A percentile compares a stretch with the other conserved stretches of the same genome.
These are phyloP conservation scores for Cheilinus undulatus DNA, from an alignment of 2,113 vertebrate genomes.

Conservation along the genomic window DNA sequence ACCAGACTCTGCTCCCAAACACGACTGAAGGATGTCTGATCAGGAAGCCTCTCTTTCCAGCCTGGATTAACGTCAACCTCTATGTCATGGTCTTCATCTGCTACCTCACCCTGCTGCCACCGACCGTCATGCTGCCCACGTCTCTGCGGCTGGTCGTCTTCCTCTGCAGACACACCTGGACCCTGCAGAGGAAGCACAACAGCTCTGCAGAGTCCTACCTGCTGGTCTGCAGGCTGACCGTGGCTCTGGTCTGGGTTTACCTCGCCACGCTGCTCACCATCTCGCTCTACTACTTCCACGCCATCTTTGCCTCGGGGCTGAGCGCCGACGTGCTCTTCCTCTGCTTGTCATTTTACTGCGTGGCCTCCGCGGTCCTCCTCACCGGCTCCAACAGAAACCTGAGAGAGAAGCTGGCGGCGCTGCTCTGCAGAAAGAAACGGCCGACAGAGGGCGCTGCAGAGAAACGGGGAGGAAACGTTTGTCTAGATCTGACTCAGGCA, in stretches of 20 bases:
- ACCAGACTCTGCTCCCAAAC: not conserved
- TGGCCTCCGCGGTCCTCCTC: conserved; percentile 42
- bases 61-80: not conserved
- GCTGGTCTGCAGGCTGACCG: conserved; percentile 55
- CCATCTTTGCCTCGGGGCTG: not conserved
- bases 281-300: conserved; percentile 20
- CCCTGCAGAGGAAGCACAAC: conserved; percentile 43
- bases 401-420: conserved; percentile 45
- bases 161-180: conserved; percentile 47
- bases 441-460: not conserved
- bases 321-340: conserved; percentile 12
- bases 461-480: not conserved
- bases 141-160: conserved; percentile 60
- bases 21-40: not conserved
- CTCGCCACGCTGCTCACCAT: conserved; percentile 45
- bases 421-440: conserved; percentile 21
- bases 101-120: conserved; percentile 49
- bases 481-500: no score
- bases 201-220: conserved; percentile 51
- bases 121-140: conserved; percentile 51
- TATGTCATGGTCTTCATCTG: conserved; percentile 23
- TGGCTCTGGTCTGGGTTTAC: conserved; percentile 64
- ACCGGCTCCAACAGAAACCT: conserved; percentile 57
- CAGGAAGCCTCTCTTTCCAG: not conserved
- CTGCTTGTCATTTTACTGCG: conserved; percentile 50